Evolutionary conservation across 2,113 vertebrate species (phyloP).

Genomic region (Cochlearius cochlearius): DNA sequence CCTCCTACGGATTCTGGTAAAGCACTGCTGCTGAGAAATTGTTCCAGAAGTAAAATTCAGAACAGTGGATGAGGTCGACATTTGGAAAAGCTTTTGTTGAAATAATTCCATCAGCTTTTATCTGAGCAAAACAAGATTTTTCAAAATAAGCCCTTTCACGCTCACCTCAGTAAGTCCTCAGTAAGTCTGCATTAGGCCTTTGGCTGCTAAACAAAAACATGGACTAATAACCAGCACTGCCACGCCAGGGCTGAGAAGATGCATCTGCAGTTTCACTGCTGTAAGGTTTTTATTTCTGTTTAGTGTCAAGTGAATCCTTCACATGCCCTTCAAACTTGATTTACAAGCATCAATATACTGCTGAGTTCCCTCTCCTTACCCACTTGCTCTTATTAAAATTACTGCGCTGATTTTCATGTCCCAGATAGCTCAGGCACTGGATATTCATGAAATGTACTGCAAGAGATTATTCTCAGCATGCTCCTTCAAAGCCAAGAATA

Average conservation of each 20-base stretch:
- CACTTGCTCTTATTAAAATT: background rate
- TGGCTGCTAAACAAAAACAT: background rate
- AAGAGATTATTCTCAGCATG: background rate
- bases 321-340: conserved; percentile 10
- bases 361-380: background rate
- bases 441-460: background rate
- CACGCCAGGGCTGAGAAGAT: background rate
- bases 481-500: background rate
- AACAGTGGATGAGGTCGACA: background rate
- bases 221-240: background rate
- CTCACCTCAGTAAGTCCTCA: background rate
- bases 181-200: background rate
- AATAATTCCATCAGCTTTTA: background rate
- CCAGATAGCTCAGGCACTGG: background rate
- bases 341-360: conserved; percentile 10
- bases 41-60: background rate
- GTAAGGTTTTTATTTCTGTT: conserved; percentile 45
- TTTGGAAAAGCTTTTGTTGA: background rate
- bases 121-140: background rate
- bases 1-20: background rate
- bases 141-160: background rate
- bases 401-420: background rate
- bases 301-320: conserved; percentile 47
- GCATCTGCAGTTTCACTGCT: background rate
- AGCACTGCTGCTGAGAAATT: background rate